These are phyloP conservation scores for Campylorhamphus procurvoides DNA, from an alignment of 2,113 vertebrate species.

Conservation along the genomic window DNA sequence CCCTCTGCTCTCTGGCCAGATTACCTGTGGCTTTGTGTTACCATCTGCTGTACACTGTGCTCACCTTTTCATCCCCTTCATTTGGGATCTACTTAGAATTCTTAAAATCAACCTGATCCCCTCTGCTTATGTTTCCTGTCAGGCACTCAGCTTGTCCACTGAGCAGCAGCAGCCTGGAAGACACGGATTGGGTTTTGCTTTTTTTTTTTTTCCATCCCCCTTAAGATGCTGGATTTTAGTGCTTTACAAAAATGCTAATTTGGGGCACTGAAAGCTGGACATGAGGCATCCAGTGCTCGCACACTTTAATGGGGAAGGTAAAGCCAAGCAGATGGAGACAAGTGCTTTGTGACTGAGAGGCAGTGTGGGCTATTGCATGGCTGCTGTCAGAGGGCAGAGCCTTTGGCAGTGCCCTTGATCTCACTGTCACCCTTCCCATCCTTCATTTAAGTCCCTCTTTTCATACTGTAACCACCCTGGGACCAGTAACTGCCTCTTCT, in stretches of 20 bases:
- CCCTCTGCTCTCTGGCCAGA: background rate
- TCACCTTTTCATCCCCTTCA: background rate
- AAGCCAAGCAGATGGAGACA: background rate
- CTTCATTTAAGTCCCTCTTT: background rate
- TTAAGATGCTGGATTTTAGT: background rate
- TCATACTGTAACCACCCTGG: background rate
- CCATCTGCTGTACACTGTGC: background rate
- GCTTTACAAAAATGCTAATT: background rate
- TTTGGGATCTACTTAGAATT: background rate
- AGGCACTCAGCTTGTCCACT: background rate
- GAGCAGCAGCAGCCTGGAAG: background rate
- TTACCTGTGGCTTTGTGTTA: background rate
- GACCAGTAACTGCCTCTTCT: background rate
- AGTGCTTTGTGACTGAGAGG: background rate
- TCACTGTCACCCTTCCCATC: background rate
- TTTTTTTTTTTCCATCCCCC: accelerated
- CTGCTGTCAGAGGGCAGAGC: constrained; percentile 8
- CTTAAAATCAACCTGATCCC: background rate
- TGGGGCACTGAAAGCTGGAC: background rate
- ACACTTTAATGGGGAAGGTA: background rate
- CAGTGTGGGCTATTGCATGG: background rate
- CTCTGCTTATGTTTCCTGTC: background rate
- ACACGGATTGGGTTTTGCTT: background rate
- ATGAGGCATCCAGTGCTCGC: accelerated
- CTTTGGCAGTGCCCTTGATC: constrained; percentile 29